Conservation (phyloP, 2,888 invertebrate species). For the Trichopria drosophilae region DNA sequence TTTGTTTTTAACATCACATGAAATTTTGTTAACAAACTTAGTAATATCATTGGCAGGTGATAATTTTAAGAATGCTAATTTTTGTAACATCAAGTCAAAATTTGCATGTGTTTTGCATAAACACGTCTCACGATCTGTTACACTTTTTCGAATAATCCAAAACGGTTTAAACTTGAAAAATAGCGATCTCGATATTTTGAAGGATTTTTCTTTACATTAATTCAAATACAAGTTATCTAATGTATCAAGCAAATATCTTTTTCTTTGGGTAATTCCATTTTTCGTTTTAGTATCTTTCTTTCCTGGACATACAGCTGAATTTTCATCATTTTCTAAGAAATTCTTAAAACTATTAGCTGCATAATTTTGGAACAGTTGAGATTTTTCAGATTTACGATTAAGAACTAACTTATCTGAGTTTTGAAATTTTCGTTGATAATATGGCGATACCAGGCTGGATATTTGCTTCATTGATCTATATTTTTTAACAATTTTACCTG, state of each 20-base stretch:
- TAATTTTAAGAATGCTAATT: slow-evolving; percentile 12
- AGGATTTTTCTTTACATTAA: slow-evolving; percentile 11
- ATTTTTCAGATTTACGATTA: slow-evolving; percentile 13
- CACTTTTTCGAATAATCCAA: slow-evolving; percentile 21
- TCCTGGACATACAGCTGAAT: slow-evolving; percentile 25
- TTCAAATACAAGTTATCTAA: slow-evolving; percentile 24
- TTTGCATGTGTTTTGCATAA: slow-evolving; percentile 25
- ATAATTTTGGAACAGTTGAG: too few species aligned
- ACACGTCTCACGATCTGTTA: slow-evolving; percentile 26
- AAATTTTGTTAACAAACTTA: too few species aligned
- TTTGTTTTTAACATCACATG: too few species aligned
- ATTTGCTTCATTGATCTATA: slow-evolving; percentile 13
- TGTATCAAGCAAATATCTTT: slow-evolving; percentile 21
- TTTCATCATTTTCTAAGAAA: slow-evolving; percentile 29
- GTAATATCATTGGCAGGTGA: slow-evolving; percentile 1
- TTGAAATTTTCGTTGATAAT: slow-evolving; percentile 15
- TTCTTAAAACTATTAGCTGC: slow-evolving; percentile 18
- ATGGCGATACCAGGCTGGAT: slow-evolving; percentile 8
- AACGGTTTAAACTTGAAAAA: slow-evolving; percentile 27
- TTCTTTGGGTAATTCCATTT: slow-evolving; percentile 18
- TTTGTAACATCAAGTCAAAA: slow-evolving; percentile 20
- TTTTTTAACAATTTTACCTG: too few species aligned
- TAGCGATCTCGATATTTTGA: slow-evolving; percentile 26
- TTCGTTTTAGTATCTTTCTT: slow-evolving; percentile 21
- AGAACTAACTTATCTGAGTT: slow-evolving; percentile 10